Evolutionary conservation across 1,140 invertebrate species (phyloP), one percentile per base, ranked within the genome.

Genomic region (Drosophila grimshawi): DNA sequence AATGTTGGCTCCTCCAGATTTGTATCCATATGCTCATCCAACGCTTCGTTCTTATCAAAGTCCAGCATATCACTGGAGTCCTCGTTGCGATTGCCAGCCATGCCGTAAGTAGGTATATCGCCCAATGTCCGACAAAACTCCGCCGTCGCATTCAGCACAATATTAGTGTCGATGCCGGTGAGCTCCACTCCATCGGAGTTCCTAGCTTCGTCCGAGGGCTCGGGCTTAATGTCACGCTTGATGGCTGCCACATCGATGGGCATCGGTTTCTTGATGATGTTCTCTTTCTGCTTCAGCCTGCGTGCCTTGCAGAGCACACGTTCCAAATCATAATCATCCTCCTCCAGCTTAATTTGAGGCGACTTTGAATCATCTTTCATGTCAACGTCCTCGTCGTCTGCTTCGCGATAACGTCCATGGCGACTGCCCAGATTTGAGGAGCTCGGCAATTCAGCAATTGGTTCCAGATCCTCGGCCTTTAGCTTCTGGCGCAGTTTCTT

Each of bases 71-170:
- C 96, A 51, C 97, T 96, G 61, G 95, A 94, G 92, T 96, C 95
- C 93, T 96, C 96, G 90, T 97, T 97, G 69, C 97, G 93, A 93
- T 98, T 98, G 41, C 97, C 97, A 51, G 97, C 95, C 89, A 96
- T 95, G 10, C 97, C 97, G 93, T 98, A 97, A 0, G 97, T 98
- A 41, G 98, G 98, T 86, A 99, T 98, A 92, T 99, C 98, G 29
- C 98, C 98, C 2, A 99, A 93, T 43, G 97, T 98, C 76, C 98
- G 95, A 92, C 98, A 99, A 94, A 99, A 99, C 94, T 99, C 98
- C 1, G 98, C 98, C 0, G 98, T 99, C 8, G 97, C 96, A 94
- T 99, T 98, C 35, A 99, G 93, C 35, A 97, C 95, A 78, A 99
- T 98, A 70, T 94, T 94, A 2, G 94, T 93, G 59, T 91, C 81